Percentiles rank a stretch among this genome's conserved stretches.
Conservation (phyloP, 2,113 vertebrate genomes). For the Vombatus ursinus region DNA sequence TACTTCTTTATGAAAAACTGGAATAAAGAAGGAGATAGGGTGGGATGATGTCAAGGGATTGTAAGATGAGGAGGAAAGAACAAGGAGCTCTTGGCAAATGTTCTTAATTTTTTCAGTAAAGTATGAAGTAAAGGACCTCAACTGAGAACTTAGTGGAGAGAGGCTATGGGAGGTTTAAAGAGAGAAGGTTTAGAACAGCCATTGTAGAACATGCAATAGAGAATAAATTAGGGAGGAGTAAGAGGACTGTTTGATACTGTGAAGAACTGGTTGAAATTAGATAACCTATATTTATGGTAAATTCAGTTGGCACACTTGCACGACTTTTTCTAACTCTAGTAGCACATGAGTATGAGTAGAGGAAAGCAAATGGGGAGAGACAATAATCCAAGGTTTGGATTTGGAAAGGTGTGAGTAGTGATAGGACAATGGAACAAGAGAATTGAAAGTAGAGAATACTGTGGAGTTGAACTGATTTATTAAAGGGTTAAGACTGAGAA, state of each 20-base stretch:
- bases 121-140: not conserved
- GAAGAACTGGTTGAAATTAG: not conserved
- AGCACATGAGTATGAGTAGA: not conserved
- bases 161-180: too few species aligned
- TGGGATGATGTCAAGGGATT: not conserved
- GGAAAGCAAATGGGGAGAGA: not conserved
- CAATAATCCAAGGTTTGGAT: not conserved
- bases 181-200: not conserved
- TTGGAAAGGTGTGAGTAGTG: not conserved
- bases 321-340: not conserved
- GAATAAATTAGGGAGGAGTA: not conserved
- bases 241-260: not conserved
- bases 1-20: not conserved
- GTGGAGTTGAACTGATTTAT: not conserved
- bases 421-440: too few species aligned
- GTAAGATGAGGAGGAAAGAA: not conserved
- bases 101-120: not conserved
- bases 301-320: not conserved
- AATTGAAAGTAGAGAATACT: not conserved
- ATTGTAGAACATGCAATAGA: not conserved
- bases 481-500: not conserved
- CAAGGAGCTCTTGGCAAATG: not conserved
- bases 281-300: not conserved
- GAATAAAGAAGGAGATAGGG: not conserved
- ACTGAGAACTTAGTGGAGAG: not conserved